Evolutionary conservation across 35 echinoderm and acorn worm genomes (phyloP).

Genomic region (Heliocidaris tuberculata): DNA sequence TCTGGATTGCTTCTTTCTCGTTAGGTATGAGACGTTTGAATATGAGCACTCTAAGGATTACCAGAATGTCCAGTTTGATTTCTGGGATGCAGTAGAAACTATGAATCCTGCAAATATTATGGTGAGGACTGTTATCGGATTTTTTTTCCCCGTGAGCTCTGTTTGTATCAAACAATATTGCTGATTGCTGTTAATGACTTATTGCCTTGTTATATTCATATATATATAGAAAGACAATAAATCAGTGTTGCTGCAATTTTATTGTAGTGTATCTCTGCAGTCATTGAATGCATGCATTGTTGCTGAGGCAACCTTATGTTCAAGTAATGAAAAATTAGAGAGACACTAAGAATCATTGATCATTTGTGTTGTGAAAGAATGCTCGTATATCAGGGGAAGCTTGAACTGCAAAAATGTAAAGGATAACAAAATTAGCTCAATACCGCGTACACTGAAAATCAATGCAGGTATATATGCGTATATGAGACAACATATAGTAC

Average conservation of each 20-base stretch:
- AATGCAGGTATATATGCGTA: no score
- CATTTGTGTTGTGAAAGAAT: no score
- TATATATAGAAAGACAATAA: background rate
- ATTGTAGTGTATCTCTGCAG: background rate
- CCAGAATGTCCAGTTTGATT: conserved; percentile 97
- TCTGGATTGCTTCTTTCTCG: background rate
- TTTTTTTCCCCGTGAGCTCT: background rate
- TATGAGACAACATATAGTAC: no score
- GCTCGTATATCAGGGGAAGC: no score
- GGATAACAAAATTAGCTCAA: no score
- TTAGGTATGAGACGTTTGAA: conserved; percentile 75
- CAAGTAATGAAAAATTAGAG: no score
- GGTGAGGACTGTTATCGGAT: conserved; percentile 57
- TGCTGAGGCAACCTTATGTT: no score
- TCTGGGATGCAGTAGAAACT: conserved; percentile 94
- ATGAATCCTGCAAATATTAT: conserved; percentile 86
- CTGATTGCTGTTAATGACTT: background rate
- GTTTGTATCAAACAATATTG: background rate
- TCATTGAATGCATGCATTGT: no score
- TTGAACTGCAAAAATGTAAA: no score
- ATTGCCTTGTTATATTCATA: background rate
- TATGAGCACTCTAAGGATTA: conserved; percentile 96
- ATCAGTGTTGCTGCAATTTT: background rate
- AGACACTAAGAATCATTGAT: no score
- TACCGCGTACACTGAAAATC: no score